Base-by-base conservation (phyloP, 2,888 invertebrate species). In the Didymodactylos carnosus region DNA sequence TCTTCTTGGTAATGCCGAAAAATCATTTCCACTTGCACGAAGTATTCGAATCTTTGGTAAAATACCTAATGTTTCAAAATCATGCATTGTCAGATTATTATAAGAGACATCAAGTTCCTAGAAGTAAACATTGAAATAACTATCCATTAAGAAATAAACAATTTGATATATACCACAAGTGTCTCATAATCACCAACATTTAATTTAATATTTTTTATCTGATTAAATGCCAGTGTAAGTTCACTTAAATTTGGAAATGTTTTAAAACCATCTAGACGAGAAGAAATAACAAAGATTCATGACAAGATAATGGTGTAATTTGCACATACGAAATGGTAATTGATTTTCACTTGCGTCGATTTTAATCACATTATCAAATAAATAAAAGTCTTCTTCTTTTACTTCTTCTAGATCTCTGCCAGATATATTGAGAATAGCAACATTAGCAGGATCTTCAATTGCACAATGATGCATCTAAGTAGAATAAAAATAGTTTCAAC, bases 351-450 rank as follows among this genome's bases (percentile, higher is more conserved):
- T 79, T n/a, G 82, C 83, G 77, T 82, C 82, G 46, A 82, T 79
- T 76, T 81, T 81, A 35, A 80, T 80, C 11, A 83, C 81, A 79
- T 81, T 82, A 76, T 82, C 82, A 77, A 83, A 83, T n/a, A 82
- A 77, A 8, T 76, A 76, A 39, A 83, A 78, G 76, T 83, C 83
- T 72, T 82, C 82, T 73, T 80, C 80, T 73, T 80, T n/a, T 62
- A 62, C 62, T 27, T 81, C 81, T n/a, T 76, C 77, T 40, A 82
- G 77, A 29, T 79, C 80, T 75, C 80, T 78, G 14, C 80, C 80
- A 71, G 79, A 76, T 69, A 83, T 80, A 75, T 82, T 82, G 8
- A 82, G 78, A 23, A 80, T 80, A 72, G 82, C 82, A 39, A 83
- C 76, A 73, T 82, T 81, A 5, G 79, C 75, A 1, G 83, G 83